A percentile compares a stretch with the other conserved stretches of the same genome.
phyloP scores from a whole-genome alignment of 2,797 vertebrate species.

The Octomys mimax region DNA sequence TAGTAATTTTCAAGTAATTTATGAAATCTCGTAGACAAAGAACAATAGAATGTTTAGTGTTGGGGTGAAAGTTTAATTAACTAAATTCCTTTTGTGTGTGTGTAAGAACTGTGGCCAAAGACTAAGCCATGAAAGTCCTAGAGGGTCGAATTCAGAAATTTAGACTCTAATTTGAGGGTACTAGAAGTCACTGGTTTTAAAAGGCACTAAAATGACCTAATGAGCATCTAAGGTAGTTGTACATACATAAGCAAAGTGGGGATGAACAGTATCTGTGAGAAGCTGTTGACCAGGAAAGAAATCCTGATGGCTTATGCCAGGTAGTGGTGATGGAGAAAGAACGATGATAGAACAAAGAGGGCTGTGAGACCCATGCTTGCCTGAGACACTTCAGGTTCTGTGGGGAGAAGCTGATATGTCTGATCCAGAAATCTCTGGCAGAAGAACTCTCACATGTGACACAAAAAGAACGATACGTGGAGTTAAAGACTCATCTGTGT shows the following conservation, averaged over 20 bases:
- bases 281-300: neutral
- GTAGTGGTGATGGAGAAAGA: neutral
- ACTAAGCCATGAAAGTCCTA: neutral
- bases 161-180: neutral
- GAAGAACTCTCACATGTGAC: neutral
- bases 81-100: neutral
- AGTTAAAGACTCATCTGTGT: neutral
- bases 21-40: neutral
- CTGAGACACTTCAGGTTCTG: neutral
- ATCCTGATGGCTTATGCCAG: neutral
- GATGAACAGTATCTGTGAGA: neutral
- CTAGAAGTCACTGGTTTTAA: neutral
- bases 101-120: neutral
- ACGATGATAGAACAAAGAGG: neutral
- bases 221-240: neutral
- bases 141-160: neutral
- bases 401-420: neutral
- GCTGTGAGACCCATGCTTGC: neutral
- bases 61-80: neutral
- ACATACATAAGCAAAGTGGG: neutral
- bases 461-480: neutral
- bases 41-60: constrained; percentile 20
- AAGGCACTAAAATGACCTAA: neutral
- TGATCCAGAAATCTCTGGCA: neutral
- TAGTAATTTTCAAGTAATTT: constrained; percentile 22